Evolutionary conservation across 1,140 invertebrate genomes (phyloP), one percentile per base, ranked within the genome.

Genomic region (Ceratosolen solmsi): DNA sequence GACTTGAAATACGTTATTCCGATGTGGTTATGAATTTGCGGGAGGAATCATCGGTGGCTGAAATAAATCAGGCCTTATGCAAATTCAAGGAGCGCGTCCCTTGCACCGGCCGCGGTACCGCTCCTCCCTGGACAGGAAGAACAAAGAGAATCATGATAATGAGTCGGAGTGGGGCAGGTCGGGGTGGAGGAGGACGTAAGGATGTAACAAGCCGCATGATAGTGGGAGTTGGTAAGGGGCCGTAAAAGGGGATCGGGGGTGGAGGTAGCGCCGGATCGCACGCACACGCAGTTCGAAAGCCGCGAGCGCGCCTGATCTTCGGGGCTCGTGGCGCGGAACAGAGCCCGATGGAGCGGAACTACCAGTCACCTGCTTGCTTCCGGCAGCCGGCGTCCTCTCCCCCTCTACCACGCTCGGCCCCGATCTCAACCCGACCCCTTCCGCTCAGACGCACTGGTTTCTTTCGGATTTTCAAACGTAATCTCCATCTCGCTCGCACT

Each of bases 281-380:
- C 86, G 86, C 85, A 86, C 86, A 87, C 85, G 85, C 86, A 87
- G 73, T 41, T 20, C 65, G 49, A 58, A 33, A 56, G 15, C 72
- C 15, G 17, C 3, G 63, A 54, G 41, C 13, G 49, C 8, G 22
- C 15, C 86, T 89, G 90, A 92, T 92, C 90, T 91, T 89, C 87
- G 89, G 84, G 86, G 86, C 88, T 87, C 87, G 83, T 91, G 88
- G 88, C 88, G 90, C 90, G 90, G 89, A 91, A 91, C 91, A 91
- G 89, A 83, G 86, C 85, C 89, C 91, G 90, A 91, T 91, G 86
- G 89, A 90, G 91, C 89, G 89, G 90, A 92, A 91, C 91, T 90
- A 89, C 90, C 88, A 78, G 90, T 91, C 91, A 91, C 90, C 90
- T 92, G 90, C 88, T 91, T 88, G 88, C 89, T 91, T 91, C 90